Percentiles rank a stretch among this genome's conserved stretches.
Conservation (phyloP, 1,140 invertebrate species). For the Zaprionus kolodkinae region DNA sequence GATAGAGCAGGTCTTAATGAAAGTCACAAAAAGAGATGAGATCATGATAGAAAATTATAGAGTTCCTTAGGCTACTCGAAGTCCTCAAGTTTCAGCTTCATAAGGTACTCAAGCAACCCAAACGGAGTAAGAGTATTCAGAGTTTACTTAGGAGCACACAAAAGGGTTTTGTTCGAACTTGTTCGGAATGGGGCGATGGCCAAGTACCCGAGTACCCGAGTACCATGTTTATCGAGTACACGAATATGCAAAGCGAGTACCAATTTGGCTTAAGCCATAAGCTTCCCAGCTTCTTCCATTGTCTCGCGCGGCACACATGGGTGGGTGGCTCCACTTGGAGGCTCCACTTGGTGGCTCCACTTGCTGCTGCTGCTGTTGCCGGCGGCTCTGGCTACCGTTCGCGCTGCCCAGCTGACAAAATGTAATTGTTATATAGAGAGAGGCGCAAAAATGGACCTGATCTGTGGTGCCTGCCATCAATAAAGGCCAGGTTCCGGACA, state of each 20-base stretch:
- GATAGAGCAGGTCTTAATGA: neutral
- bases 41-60: neutral
- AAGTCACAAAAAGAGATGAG: neutral
- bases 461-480: conserved; percentile 51
- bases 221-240: conserved; percentile 17
- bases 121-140: conserved; percentile 12
- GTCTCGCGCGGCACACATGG: conserved; percentile 37
- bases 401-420: conserved; percentile 59
- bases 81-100: neutral
- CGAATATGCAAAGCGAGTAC: conserved; percentile 1
- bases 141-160: conserved; percentile 40
- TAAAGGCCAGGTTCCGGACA: conserved; percentile 50
- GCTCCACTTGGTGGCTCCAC: conserved; percentile 14
- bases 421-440: conserved; percentile 75
- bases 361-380: conserved; percentile 27
- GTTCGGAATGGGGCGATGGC: conserved; percentile 45
- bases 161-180: conserved; percentile 62
- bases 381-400: conserved; percentile 70
- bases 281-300: conserved; percentile 40
- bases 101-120: conserved; percentile 9
- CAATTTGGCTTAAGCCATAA: conserved; percentile 27
- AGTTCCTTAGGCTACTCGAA: neutral
- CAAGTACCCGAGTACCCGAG: conserved; percentile 35
- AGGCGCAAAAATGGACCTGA: conserved; percentile 67
- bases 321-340: conserved; percentile 59